Evolutionary conservation across 2,113 vertebrate species (phyloP), one percentile per base, ranked within the genome.

Genomic region (Arothron firmamentum): DNA sequence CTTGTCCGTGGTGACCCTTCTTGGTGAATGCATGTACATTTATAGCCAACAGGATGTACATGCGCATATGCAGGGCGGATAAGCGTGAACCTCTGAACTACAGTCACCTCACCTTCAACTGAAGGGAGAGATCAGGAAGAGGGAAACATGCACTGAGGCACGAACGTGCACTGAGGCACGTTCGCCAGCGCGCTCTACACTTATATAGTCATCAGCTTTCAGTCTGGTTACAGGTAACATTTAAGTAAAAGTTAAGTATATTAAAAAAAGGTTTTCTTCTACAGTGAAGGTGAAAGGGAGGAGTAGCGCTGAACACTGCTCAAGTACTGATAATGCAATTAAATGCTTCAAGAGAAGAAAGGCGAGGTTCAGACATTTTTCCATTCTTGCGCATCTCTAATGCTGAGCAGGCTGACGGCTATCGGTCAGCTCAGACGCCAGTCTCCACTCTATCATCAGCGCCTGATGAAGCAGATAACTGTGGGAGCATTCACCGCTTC

Each of bases 381-480:
- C 45, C 55, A 38, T 78, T 80, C 60, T 64, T 67, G 52, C 43
- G 51, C 72, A 67, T 80, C 67, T 72, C 64, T 72, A 72, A 84
- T 80, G 85, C 16, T 65, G 67, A 78, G 79, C 77, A 82, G 75
- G 74, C 79, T 62, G 73, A 65, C 74, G 47, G 84, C 64, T 80
- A 74, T 88, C 72, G 60, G 73, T 61, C 70, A 43, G 66, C 67
- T 75, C 70, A 82, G 84, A 88, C 84, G 68, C 78, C 80, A 81
- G 84, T 77, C 84, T 85, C 80, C 79, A 60, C 68, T 56, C 63
- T 83, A 81, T 79, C 84, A 91, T 90, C 88, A 70, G 57, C 0
- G 81, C 79, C 81, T 71, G 85, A 87, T 88, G 89, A 87, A 85
- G 61, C 54, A 69, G 84, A 88, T 90, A 81, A 58, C 65, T 51